A percentile compares a stretch with the other conserved stretches of the same genome.
Evolutionary conservation across 2,797 vertebrate genomes (phyloP).

Genomic region (Lagodon rhomboides): DNA sequence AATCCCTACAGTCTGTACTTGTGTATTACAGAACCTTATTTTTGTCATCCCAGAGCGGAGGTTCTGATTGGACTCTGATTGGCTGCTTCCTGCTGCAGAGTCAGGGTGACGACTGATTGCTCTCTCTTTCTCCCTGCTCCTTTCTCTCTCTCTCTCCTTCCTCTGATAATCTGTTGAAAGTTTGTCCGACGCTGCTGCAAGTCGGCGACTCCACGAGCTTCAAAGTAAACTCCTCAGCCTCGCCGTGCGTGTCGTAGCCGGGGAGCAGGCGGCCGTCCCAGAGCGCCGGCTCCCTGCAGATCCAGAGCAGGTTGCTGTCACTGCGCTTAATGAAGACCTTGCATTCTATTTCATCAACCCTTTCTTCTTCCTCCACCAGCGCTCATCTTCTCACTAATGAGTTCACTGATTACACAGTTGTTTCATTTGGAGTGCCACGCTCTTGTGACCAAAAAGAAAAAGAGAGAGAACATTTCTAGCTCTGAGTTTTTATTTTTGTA

Average conservation of each 20-base stretch:
- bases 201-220: conserved; percentile 56
- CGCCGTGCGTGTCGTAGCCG: conserved; percentile 51
- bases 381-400: conserved; percentile 68
- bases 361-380: conserved; percentile 61
- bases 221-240: conserved; percentile 65
- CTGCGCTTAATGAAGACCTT: conserved; percentile 80
- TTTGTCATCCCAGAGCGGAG: conserved; percentile 59
- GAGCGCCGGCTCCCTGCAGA: conserved; percentile 58
- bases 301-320: conserved; percentile 71
- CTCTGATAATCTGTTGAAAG: conserved; percentile 63
- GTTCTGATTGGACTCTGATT: conserved; percentile 74
- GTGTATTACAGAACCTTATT: conserved; percentile 62
- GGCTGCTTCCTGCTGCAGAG: conserved; percentile 70
- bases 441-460: conserved; percentile 29
- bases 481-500: conserved; percentile 12
- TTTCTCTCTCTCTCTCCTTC: conserved; percentile 36
- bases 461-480: neutral
- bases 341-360: conserved; percentile 83
- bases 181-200: conserved; percentile 65
- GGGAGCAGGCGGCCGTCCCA: conserved; percentile 61
- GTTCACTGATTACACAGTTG: conserved; percentile 56
- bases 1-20: conserved; percentile 47
- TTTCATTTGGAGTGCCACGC: conserved; percentile 44
- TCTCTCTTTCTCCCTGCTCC: conserved; percentile 25
- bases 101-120: conserved; percentile 63